Evolutionary conservation across 2,888 invertebrate species (phyloP).

Genomic region (Psylliodes chrysocephalus): DNA sequence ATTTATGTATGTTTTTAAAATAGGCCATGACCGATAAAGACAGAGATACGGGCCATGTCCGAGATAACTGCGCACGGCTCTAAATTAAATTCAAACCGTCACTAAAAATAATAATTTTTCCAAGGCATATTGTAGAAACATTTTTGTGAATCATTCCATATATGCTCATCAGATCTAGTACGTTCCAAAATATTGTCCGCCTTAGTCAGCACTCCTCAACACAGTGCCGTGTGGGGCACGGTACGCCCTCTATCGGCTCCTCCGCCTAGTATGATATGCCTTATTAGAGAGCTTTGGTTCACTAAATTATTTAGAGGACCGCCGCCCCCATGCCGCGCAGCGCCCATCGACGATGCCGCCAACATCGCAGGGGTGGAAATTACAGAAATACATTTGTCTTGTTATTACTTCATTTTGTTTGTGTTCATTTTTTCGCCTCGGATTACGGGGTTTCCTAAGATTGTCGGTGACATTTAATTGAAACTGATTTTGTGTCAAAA

Average conservation of each 20-base stretch:
- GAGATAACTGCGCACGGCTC: too few species aligned
- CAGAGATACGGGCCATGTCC: too few species aligned
- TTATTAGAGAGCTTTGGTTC: constrained; percentile 54
- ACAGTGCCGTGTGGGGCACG: constrained; percentile 23
- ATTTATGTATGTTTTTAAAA: too few species aligned
- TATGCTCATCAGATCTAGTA: too few species aligned
- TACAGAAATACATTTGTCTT: constrained; percentile 50
- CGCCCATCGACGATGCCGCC: constrained; percentile 14
- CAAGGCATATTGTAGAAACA: too few species aligned
- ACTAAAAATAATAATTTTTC: too few species aligned
- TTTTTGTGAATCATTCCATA: too few species aligned
- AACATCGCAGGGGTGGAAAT: constrained; percentile 40
- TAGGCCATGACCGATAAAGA: too few species aligned
- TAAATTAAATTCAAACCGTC: too few species aligned
- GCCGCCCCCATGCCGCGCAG: constrained; percentile 31
- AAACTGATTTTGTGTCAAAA: neutral
- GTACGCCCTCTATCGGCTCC: constrained; percentile 36
- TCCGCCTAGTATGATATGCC: constrained; percentile 54
- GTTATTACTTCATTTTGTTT: constrained; percentile 45
- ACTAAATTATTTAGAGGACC: constrained; percentile 54
- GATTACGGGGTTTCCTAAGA: constrained; percentile 17
- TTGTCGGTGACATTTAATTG: constrained; percentile 16
- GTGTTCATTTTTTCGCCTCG: constrained; percentile 25
- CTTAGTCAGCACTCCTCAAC: neutral
- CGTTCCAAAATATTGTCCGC: constrained; percentile 11